Conservation (phyloP, 2,113 vertebrate species). For the Ciconia boyciana region DNA sequence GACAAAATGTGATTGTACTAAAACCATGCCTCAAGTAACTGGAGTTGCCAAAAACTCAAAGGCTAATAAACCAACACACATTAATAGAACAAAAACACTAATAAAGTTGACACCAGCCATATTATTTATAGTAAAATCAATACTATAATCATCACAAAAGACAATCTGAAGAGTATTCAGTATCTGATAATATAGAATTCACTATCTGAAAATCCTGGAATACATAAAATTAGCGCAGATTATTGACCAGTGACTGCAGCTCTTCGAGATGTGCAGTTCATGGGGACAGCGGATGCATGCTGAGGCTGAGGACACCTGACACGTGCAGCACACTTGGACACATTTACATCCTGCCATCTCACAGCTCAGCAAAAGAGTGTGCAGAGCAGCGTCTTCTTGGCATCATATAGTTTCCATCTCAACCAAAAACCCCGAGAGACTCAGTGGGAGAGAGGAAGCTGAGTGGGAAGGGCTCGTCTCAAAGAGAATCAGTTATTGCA, state of each 20-base stretch:
- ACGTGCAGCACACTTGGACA: background rate
- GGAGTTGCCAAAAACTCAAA: slow-evolving; percentile 27
- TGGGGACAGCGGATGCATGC: fast-evolving
- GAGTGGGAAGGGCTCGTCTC: background rate
- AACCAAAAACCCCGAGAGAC: background rate
- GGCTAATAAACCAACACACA: slow-evolving; percentile 28
- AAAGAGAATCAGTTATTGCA: background rate
- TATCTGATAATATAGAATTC: background rate
- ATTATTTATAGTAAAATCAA: slow-evolving; percentile 8
- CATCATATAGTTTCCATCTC: background rate
- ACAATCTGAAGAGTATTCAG: background rate
- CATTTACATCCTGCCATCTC: background rate
- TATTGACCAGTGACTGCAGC: background rate
- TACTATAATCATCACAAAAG: background rate
- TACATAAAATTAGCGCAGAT: background rate
- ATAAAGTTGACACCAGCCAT: slow-evolving; percentile 1
- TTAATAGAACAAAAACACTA: slow-evolving; percentile 32
- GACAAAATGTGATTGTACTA: slow-evolving; percentile 63
- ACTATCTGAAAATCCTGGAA: background rate
- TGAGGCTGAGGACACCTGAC: background rate
- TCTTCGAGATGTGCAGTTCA: background rate
- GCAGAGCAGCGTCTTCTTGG: background rate
- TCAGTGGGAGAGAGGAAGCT: background rate
- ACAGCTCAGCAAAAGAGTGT: background rate
- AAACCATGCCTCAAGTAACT: slow-evolving; percentile 33